Conservation (phyloP, 2,888 invertebrate species). For the Tetranychus truncatus region DNA sequence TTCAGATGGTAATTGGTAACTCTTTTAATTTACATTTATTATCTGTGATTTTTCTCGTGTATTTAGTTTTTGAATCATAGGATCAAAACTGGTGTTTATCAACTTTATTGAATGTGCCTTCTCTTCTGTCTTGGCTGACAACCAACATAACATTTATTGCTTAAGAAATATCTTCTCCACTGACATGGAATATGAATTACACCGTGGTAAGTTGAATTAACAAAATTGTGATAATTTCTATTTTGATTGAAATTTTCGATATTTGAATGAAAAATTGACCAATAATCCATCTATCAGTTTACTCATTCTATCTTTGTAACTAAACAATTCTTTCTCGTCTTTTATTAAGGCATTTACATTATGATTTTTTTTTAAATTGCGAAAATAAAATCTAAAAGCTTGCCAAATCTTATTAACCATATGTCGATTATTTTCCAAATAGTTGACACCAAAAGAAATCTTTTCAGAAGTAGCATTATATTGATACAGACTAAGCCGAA, state of each 20-base stretch:
- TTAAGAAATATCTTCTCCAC: too few species aligned
- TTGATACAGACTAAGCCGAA: slow-evolving; percentile 55
- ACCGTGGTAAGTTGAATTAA: slow-evolving; percentile 39
- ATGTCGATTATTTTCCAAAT: slow-evolving; percentile 48
- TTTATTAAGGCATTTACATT: not conserved
- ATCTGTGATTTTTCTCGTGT: too few species aligned
- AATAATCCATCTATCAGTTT: slow-evolving; percentile 68
- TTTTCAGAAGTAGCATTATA: slow-evolving; percentile 16
- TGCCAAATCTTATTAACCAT: slow-evolving; percentile 97
- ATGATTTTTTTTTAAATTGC: slow-evolving; percentile 1
- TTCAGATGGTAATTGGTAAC: too few species aligned
- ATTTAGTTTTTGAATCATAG: too few species aligned
- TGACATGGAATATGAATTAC: too few species aligned
- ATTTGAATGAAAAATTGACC: slow-evolving; percentile 51
- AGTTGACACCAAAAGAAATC: slow-evolving; percentile 37
- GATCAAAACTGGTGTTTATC: too few species aligned
- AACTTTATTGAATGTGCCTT: too few species aligned
- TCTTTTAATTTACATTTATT: too few species aligned
- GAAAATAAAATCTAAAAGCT: slow-evolving; percentile 35
- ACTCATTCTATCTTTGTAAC: slow-evolving; percentile 27
- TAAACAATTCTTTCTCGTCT: not conserved
- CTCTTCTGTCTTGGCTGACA: too few species aligned
- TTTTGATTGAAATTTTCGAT: slow-evolving; percentile 53
- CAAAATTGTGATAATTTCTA: slow-evolving; percentile 48
- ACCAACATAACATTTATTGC: too few species aligned